Base-by-base conservation (phyloP, 2,797 vertebrate genomes). In the Syngnathus acus region DNA sequence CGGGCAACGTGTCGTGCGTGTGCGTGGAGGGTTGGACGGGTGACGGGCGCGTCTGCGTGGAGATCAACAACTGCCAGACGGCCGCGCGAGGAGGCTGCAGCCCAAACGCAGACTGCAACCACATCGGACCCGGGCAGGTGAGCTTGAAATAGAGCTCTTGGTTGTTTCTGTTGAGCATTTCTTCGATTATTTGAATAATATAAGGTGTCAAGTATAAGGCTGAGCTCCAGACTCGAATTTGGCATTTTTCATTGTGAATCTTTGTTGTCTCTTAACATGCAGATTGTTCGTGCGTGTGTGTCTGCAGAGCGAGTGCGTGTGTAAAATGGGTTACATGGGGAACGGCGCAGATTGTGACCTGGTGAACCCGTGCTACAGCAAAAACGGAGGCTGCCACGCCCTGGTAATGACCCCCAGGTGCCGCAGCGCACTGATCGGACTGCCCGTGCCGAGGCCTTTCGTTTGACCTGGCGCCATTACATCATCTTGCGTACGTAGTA, bases 11-110 rank as follows among this genome's bases (percentile, higher is more conserved):
- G 45, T 90, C 76, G 0, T 99, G 97, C 73, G 78, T 88, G 17
- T 99, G 96, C 73, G 80, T 82, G 10, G 81, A 86, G 21, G 96
- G 97, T 61, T 99, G 97, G 97, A 94, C 83, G 0, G 96, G 96
- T 7, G 95, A 99, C 0, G 96, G 96, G 7, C 86, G 73, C 16
- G 74, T 82, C 62, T 99, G 97, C 13, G 72, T 93, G 68, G 90
- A 93, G 74, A 90, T 96, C n/a, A 92, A 99, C 71, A 93, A 94
- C 87, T 99, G 97, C 76, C 72, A 87, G 75, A 75, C 91, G 84
- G 87, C 88, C 38, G 87, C 60, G 61, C 90, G 91, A 64, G 94
- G 95, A 3, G 91, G 89, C 73, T 99, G 97, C 69, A 91, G 95
- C 58, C 21, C 69, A 7, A 82, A 94, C 0, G 96, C 95, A 0